Conservation (phyloP, 2,888 invertebrate species). For the Eurytoma adleriae region DNA sequence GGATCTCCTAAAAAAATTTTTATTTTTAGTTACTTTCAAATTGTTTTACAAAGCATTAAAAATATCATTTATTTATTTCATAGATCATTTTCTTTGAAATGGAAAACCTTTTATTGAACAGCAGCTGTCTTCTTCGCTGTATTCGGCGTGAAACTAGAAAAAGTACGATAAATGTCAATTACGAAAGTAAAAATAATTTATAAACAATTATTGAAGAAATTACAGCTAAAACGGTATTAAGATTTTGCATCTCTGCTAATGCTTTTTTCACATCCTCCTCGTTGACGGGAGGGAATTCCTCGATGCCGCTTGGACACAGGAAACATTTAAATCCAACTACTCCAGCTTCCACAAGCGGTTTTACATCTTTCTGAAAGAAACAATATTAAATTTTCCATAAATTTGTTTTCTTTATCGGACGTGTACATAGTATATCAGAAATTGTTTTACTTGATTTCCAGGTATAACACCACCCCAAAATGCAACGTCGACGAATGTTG, state of each 20-base stretch:
- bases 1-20: constrained; percentile 75
- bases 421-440: not conserved
- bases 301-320: constrained; percentile 82
- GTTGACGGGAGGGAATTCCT: constrained; percentile 83
- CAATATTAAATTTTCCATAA: not conserved
- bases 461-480: constrained; percentile 90
- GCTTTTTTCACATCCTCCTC: constrained; percentile 79
- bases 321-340: constrained; percentile 88
- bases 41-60: too few relatives aligned
- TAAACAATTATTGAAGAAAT: not conserved
- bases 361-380: constrained; percentile 78
- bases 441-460: constrained; percentile 79
- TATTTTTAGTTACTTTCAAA: too few relatives aligned
- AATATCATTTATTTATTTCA: too few relatives aligned
- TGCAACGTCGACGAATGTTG: constrained; percentile 83
- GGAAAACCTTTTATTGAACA: not conserved
- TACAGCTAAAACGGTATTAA: constrained; percentile 82
- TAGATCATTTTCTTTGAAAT: not conserved
- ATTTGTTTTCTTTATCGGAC: not conserved
- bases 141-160: constrained; percentile 84
- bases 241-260: constrained; percentile 79
- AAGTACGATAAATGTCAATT: not conserved
- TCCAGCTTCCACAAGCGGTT: constrained; percentile 80
- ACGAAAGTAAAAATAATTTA: not conserved
- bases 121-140: constrained; percentile 75